These are phyloP conservation scores for Paramisgurnus dabryanus DNA, from an alignment of 2,113 vertebrate species.

Conservation along the genomic window DNA sequence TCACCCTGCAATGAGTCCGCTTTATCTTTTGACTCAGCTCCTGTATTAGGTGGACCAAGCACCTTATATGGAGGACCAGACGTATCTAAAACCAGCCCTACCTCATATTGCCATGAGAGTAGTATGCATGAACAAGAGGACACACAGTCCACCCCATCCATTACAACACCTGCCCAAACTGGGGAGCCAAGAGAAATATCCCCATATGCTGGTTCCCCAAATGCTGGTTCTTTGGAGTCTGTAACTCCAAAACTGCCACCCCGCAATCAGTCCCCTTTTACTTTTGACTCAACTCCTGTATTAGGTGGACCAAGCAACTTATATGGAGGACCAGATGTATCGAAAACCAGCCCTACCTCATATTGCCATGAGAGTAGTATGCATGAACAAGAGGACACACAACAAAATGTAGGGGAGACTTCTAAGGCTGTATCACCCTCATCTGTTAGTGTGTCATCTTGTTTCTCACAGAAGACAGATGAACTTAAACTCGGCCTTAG, in stretches of 20 bases:
- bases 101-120: conserved; percentile 46
- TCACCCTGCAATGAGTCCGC: conserved; percentile 82
- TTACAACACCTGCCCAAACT: conserved; percentile 88
- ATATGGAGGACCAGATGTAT: conserved; percentile 44
- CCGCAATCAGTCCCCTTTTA: conserved; percentile 79
- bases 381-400: conserved; percentile 37
- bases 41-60: conserved; percentile 53
- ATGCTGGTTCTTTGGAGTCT: conserved; percentile 59
- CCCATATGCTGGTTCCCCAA: conserved; percentile 52
- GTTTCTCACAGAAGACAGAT: conserved; percentile 49
- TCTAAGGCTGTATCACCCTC: conserved; percentile 61
- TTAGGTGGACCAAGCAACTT: conserved; percentile 45
- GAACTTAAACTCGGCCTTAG: conserved; percentile 59
- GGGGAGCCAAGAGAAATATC: conserved; percentile 63
- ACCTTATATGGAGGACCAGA: conserved; percentile 18
- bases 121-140: conserved; percentile 50
- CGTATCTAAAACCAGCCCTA: conserved; percentile 56
- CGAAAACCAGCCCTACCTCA: conserved; percentile 53
- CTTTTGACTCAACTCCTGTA: conserved; percentile 71
- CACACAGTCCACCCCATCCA: conserved; percentile 86
- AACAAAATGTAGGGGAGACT: conserved; percentile 21
- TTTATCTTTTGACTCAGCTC: conserved; percentile 74
- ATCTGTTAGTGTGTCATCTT: conserved; percentile 39
- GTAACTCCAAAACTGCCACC: conserved; percentile 78
- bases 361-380: conserved; percentile 41